phyloP scores from a whole-genome alignment of 2,113 vertebrate genomes.

The Heptranchias perlo region DNA sequence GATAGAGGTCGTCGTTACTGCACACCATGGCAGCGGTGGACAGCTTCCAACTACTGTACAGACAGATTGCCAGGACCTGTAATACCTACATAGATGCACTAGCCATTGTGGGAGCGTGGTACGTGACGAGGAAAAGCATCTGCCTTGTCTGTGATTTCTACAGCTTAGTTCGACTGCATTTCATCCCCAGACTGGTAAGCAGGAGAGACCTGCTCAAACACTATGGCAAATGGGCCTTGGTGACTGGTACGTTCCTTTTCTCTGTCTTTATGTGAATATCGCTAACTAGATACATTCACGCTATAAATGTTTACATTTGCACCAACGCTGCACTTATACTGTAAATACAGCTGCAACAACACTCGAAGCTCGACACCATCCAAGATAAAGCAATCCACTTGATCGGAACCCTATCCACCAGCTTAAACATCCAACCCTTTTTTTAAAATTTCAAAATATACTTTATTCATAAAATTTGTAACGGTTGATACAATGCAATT shows the following conservation, averaged over 20 bases:
- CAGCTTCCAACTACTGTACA: slow-evolving; percentile 78
- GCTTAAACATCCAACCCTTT: not conserved
- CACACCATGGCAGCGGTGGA: slow-evolving; percentile 85
- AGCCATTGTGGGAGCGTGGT: slow-evolving; percentile 80
- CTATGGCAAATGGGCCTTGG: slow-evolving; percentile 83
- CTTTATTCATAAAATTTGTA: too few relatives aligned
- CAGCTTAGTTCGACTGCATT: slow-evolving; percentile 65
- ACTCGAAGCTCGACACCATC: not conserved
- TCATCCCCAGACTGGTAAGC: slow-evolving; percentile 68
- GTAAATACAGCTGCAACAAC: not conserved
- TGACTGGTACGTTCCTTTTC: slow-evolving; percentile 70
- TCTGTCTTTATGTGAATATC: slow-evolving; percentile 28
- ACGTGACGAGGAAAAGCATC: slow-evolving; percentile 64
- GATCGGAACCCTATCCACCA: not conserved
- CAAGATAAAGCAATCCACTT: not conserved
- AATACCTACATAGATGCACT: slow-evolving; percentile 73
- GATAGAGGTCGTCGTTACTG: not conserved
- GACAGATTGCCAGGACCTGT: slow-evolving; percentile 78
- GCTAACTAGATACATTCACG: not conserved
- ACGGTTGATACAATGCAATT: too few relatives aligned
- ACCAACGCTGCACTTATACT: not conserved
- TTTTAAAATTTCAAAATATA: too few relatives aligned
- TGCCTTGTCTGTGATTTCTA: slow-evolving; percentile 65
- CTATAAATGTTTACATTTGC: not conserved
- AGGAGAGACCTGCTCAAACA: slow-evolving; percentile 60